Conservation (phyloP, 2,797 vertebrate species). For the Chaetophractus vellerosus region DNA sequence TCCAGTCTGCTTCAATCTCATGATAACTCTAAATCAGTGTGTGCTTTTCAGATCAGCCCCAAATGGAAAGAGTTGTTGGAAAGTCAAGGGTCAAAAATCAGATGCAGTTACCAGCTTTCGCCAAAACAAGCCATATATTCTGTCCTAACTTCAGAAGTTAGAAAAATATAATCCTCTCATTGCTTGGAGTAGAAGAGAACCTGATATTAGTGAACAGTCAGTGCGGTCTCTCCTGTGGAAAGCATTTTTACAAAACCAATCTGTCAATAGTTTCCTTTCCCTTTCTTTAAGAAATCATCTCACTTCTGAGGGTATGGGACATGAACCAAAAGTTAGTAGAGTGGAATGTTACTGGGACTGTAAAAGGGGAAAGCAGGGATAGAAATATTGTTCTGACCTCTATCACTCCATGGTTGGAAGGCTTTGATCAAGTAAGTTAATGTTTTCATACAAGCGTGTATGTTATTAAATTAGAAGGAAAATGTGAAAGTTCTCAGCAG, state of each 20-base stretch:
- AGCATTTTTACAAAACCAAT: background rate
- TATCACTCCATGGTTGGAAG: background rate
- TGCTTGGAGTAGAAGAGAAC: background rate
- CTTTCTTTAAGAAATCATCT: background rate
- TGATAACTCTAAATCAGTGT: rapidly evolving
- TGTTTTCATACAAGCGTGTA: background rate
- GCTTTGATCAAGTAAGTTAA: too few relatives aligned
- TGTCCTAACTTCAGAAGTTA: background rate
- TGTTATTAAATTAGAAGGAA: background rate
- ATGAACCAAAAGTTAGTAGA: background rate
- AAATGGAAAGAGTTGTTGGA: too few relatives aligned
- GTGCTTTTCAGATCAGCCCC: background rate
- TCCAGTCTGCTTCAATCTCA: too few relatives aligned
- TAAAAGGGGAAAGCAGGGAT: rapidly evolving
- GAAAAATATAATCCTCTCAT: background rate
- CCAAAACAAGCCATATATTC: too few relatives aligned
- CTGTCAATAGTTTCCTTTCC: background rate
- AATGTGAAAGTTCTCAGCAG: background rate
- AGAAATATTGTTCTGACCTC: background rate
- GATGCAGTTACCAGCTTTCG: too few relatives aligned
- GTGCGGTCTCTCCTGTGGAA: rapidly evolving
- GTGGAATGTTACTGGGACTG: too few relatives aligned
- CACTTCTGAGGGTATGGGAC: rapidly evolving
- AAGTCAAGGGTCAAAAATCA: background rate
- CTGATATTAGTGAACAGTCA: background rate